Base-by-base conservation (phyloP, 2,797 vertebrate genomes). In the Crocodylus rhombifer region DNA sequence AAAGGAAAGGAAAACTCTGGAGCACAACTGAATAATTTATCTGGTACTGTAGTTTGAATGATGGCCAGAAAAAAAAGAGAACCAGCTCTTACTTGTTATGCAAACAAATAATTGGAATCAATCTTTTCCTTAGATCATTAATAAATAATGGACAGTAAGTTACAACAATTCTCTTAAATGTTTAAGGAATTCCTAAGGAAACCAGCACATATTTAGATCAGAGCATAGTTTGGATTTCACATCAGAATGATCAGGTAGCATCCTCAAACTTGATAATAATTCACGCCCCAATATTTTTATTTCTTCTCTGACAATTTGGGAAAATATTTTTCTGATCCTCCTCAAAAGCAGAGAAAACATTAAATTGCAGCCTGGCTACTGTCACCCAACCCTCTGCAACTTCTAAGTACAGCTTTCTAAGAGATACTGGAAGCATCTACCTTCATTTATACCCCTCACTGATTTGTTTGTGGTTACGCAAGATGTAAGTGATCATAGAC, bases 161-260 rank as follows among this genome's bases (percentile, higher is more conserved):
- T 73, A 91, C 30, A 69, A 76, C 0, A 0, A 57, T 79, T 76
- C 74, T 77, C 30, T 82, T 42, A 78, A n/a, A 25, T 42, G 2
- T 26, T n/a, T 58, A 26, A 84, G 62, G 78, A 92, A 88, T 88
- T 64, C 82, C 80, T 80, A 42, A 92, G 58, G 74, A 88, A 84
- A 80, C 5, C 78, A 4, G 3, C 65, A 65, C 80, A 75, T 4
- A 28, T 80, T 82, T 67, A 76, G 15, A 28, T 78, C 86, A 80
- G 5, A 93, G 1, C 14, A 77, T 25, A 84, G 80, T 30, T 5
- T 76, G 89, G 81, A 55, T 82, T 82, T 84, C 89, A 23, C 65
- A 86, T 77, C 82, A 86, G 89, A 56, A 16, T 83, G 62, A 62
- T 74, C 81, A 87, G 21, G 3, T 83, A 69, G 62, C 20, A 11